A percentile compares a stretch with the other conserved stretches of the same genome.
These are phyloP conservation scores for Dicrurus megarhynchus DNA, from an alignment of 2,113 vertebrate genomes.

Conservation along the genomic window DNA sequence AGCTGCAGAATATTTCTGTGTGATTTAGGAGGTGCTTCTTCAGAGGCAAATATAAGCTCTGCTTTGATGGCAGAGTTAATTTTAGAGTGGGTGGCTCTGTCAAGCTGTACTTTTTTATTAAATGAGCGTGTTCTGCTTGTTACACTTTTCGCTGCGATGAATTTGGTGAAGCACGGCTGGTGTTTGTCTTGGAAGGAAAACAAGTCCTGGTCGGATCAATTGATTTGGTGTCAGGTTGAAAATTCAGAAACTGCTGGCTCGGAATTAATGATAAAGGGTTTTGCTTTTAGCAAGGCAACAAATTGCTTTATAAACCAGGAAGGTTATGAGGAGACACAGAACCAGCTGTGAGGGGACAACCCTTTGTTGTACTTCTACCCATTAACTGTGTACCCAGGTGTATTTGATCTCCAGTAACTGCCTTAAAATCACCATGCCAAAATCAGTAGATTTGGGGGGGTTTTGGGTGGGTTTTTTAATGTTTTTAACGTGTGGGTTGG, in stretches of 20 bases:
- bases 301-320: neutral
- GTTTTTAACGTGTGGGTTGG: neutral
- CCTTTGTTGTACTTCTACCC: neutral
- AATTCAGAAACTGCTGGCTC: neutral
- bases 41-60: neutral
- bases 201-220: neutral
- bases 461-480: too few species aligned
- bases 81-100: conserved; percentile 41
- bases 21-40: neutral
- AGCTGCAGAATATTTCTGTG: neutral
- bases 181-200: neutral
- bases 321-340: neutral
- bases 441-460: neutral
- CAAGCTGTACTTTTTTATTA: conserved; percentile 18
- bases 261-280: neutral
- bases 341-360: neutral
- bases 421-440: neutral
- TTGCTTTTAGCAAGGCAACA: neutral
- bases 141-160: neutral
- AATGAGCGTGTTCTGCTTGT: neutral
- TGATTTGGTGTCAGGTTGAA: neutral
- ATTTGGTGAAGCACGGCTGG: neutral
- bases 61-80: conserved; percentile 35
- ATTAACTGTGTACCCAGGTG: accelerated
- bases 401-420: neutral